Base-by-base conservation (phyloP, 2,888 invertebrate species). In the Netelia virgata region DNA sequence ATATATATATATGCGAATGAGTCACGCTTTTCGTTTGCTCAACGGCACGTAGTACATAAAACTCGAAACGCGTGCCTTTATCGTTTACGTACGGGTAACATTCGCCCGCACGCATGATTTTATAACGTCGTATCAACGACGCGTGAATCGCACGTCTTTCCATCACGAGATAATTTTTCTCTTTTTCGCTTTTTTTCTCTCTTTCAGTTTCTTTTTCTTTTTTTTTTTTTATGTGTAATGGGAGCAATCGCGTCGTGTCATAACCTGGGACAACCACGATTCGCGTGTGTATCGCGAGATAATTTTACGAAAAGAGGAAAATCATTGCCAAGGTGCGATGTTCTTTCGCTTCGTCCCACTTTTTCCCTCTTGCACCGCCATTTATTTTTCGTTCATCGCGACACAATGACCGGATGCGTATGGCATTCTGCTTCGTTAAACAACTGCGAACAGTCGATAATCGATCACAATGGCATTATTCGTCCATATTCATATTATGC, bases 181-280 rank as follows among this genome's bases (percentile, higher is more conserved):
- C 36, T 1, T 36, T 50, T 2, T 55, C 0, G 28, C 14, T 63
- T 36, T 36, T 36, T 36, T 36, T 36, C 36, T 36, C 36, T 36
- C 36, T 36, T 36, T 36, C 5, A 36, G 5, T 36, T 36, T 36
- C 8, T 36, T 36, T 36, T 36, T 36, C 0, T 55, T 63, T 47
- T 61, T 20, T 20, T 3, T 36, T 36, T 55, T 69, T 47, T 61
- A n/a, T 20, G n/a, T 14, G 36, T 68, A 1, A 73, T 55, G 18
- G 64, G 28, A 59, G 47, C 73, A 76, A 76, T 64, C 73, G 72
- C 76, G 70, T 75, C 76, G 36, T 83, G 72, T 86, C 90, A 87
- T 89, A 89, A 90, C 89, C 90, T 89, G 86, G 89, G 88, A 36
- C 85, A 89, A 91, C 88, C 41, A 47, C 18, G 76, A 87, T 70